Evolutionary conservation across 1,140 invertebrate species (phyloP).

Genomic region (Drosophila santomea): DNA sequence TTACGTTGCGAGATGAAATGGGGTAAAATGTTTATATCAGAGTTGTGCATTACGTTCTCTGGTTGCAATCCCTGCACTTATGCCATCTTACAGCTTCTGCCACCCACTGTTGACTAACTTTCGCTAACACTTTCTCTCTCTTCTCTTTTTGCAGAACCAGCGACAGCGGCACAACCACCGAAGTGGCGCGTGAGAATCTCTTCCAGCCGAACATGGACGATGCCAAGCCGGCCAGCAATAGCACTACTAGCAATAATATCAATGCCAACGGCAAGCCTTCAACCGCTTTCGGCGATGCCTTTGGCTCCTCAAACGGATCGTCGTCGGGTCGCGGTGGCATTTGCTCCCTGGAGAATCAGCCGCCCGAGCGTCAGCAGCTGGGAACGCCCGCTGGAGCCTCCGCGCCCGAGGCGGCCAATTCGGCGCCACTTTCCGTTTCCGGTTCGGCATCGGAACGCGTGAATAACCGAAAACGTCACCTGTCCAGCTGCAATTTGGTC

Average conservation of each 20-base stretch:
- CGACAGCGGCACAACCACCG: constrained; percentile 44
- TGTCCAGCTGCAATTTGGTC: constrained; percentile 74
- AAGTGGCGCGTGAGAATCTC: constrained; percentile 82
- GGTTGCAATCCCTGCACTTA: neutral
- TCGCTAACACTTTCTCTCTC: constrained; percentile 76
- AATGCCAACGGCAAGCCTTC: constrained; percentile 18
- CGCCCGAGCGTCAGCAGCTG: constrained; percentile 18
- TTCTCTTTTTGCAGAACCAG: constrained; percentile 69
- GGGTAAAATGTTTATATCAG: too few relatives aligned
- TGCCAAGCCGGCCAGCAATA: constrained; percentile 65
- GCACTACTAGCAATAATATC: neutral
- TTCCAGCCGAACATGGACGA: constrained; percentile 81
- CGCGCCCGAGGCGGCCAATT: constrained; percentile 13
- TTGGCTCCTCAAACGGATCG: constrained; percentile 1
- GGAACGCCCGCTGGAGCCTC: constrained; percentile 22
- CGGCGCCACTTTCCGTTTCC: constrained; percentile 26
- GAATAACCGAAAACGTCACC: constrained; percentile 57
- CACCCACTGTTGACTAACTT: constrained; percentile 60
- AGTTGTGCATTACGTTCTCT: too few relatives aligned
- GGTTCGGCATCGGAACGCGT: constrained; percentile 24
- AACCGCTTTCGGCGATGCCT: constrained; percentile 26
- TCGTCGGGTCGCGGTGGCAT: constrained; percentile 39
- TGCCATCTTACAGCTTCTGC: neutral
- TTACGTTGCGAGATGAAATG: too few relatives aligned
- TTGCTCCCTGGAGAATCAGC: constrained; percentile 70